Base-by-base conservation (phyloP, 2,888 invertebrate genomes). In the Plebejus melissa region DNA sequence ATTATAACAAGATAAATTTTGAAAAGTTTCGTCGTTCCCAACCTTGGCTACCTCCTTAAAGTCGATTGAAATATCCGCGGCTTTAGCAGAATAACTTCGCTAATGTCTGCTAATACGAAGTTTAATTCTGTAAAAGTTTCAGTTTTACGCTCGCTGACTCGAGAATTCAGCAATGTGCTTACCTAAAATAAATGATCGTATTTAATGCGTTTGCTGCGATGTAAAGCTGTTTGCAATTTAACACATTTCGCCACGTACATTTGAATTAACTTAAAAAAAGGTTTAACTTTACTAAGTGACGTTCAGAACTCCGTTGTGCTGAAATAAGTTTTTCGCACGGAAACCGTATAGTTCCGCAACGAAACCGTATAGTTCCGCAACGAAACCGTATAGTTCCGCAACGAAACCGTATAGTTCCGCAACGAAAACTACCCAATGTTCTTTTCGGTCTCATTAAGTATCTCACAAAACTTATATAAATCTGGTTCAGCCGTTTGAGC, bases 31-130 rank as follows among this genome's bases (percentile, higher is more conserved):
- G 58, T 74, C 74, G 76, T 69, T 74, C 36, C 65, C 71, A 69
- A 60, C 69, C 75, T 75, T 38, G 38, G 75, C 69, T 75, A 75
- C 46, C 72, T 75, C 69, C 74, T 75, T 74, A 75, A 79, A 78
- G 77, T 79, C 79, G 79, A 81, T 80, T 80, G 78, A 80, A 81
- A 80, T 79, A 80, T 80, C 79, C 76, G 77, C 77, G 77, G 80
- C 77, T 79, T 78, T 74, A 76, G 77, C 77, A 77, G 78, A 80
- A 78, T 79, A 79, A 81, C 78, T 80, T 79, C 58, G 78, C 78
- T 79, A 79, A 81, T 80, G 79, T 81, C 80, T 78, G 76, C 79
- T 80, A 78, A 78, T 79, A 78, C 79, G 77, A 77, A 80, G 77
- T 79, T 81, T 77, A 78, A 80, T 81, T 80, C 80, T 77, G 77